phyloP scores from a whole-genome alignment of 2,113 vertebrate species.

The Azemiops feae region DNA sequence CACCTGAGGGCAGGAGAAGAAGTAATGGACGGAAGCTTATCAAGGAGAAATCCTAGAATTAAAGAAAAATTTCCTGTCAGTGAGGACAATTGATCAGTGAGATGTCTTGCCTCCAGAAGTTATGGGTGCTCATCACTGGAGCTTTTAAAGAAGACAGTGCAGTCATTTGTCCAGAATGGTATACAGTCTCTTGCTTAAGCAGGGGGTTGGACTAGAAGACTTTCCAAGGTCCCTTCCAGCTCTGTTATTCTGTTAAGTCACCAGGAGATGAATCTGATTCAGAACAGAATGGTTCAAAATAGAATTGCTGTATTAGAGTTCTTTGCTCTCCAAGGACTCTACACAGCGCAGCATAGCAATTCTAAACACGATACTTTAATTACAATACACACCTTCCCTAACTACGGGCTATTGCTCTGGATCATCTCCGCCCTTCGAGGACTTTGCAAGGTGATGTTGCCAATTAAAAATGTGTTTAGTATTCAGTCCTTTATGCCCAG shows the following conservation, averaged over 20 bases:
- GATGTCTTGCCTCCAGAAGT: no score
- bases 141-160: no score
- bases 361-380: not conserved
- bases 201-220: no score
- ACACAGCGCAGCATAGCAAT: not conserved
- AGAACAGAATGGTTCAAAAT: not conserved
- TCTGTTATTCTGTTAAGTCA: not conserved
- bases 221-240: not conserved
- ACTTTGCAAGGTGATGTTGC: not conserved
- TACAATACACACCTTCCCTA: not conserved
- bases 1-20: not conserved
- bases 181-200: no score
- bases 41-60: not conserved
- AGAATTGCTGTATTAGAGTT: not conserved
- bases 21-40: not conserved
- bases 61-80: not conserved
- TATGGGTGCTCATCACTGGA: no score
- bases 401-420: not conserved
- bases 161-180: no score
- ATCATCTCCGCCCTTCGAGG: not conserved
- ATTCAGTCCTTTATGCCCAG: not conserved
- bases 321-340: not conserved
- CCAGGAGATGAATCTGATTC: not conserved
- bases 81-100: no score
- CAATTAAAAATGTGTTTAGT: not conserved